phyloP scores from a whole-genome alignment of 2,888 invertebrate species.

The Plusia festucae region DNA sequence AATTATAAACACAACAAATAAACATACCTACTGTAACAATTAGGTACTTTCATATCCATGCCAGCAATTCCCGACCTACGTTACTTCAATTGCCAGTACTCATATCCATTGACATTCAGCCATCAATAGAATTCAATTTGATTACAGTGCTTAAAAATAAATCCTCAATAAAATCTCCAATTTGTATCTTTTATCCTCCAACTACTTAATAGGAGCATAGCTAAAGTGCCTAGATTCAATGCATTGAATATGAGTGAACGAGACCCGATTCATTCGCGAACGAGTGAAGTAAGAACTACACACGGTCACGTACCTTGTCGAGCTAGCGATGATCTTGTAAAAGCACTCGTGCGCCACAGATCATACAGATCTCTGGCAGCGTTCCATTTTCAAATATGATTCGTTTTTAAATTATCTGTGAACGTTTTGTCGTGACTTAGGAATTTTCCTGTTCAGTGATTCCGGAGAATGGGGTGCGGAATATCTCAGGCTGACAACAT shows the following conservation, averaged over 20 bases:
- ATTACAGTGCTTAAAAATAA: constrained; percentile 20
- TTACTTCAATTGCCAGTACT: background rate
- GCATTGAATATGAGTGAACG: constrained; percentile 61
- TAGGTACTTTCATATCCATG: no score
- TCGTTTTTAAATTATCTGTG: constrained; percentile 58
- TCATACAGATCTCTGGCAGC: constrained; percentile 60
- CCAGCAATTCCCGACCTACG: background rate
- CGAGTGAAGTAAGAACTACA: constrained; percentile 57
- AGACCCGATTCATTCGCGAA: constrained; percentile 46
- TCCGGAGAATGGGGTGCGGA: constrained; percentile 39
- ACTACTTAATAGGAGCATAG: constrained; percentile 37
- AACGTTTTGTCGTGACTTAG: constrained; percentile 53
- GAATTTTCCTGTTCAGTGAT: constrained; percentile 54
- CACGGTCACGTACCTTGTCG: constrained; percentile 67
- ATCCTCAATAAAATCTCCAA: constrained; percentile 19
- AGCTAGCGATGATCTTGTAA: constrained; percentile 63
- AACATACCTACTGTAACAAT: no score
- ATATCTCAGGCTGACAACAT: constrained; percentile 18
- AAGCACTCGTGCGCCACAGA: constrained; percentile 69
- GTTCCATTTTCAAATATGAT: constrained; percentile 62
- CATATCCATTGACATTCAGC: background rate
- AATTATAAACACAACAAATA: no score
- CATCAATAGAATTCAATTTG: background rate
- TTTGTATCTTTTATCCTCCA: constrained; percentile 44
- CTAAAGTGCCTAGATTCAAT: constrained; percentile 55